phyloP scores from a whole-genome alignment of 2,113 vertebrate genomes.

The Dendropsophus ebraccatus region DNA sequence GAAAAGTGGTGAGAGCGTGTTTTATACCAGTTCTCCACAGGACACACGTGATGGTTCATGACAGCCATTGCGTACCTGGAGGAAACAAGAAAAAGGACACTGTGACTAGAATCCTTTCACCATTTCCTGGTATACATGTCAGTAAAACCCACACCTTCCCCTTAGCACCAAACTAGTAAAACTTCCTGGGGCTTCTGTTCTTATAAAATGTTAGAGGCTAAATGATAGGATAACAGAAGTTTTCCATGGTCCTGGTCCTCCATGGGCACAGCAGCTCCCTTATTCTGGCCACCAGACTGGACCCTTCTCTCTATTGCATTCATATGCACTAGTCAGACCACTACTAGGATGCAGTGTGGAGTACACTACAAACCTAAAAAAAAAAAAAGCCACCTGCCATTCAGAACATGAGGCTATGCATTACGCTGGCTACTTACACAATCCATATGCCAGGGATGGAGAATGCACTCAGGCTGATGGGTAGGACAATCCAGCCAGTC shows the following conservation, averaged over 20 bases:
- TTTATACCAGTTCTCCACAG: slow-evolving; percentile 89
- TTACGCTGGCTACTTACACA: slow-evolving; percentile 77
- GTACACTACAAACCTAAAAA: too few relatives aligned
- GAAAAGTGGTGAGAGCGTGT: neutral
- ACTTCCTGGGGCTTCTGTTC: neutral
- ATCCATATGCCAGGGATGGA: slow-evolving; percentile 96
- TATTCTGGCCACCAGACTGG: too few relatives aligned
- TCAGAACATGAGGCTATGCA: neutral
- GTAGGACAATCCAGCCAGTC: slow-evolving; percentile 95
- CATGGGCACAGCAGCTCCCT: too few relatives aligned
- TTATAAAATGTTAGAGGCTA: too few relatives aligned
- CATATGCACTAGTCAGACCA: too few relatives aligned
- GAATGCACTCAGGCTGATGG: slow-evolving; percentile 90
- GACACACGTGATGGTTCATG: slow-evolving; percentile 94
- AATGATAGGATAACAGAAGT: too few relatives aligned
- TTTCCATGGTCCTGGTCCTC: too few relatives aligned
- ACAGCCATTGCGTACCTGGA: slow-evolving; percentile 91
- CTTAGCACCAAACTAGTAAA: neutral
- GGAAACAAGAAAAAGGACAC: slow-evolving; percentile 17
- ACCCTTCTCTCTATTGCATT: too few relatives aligned
- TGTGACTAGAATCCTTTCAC: neutral
- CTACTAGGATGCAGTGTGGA: too few relatives aligned
- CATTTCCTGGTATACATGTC: neutral
- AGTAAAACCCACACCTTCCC: neutral
- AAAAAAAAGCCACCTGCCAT: neutral